Conservation (phyloP, 2,113 vertebrate species). For the Peromyscus californicus region DNA sequence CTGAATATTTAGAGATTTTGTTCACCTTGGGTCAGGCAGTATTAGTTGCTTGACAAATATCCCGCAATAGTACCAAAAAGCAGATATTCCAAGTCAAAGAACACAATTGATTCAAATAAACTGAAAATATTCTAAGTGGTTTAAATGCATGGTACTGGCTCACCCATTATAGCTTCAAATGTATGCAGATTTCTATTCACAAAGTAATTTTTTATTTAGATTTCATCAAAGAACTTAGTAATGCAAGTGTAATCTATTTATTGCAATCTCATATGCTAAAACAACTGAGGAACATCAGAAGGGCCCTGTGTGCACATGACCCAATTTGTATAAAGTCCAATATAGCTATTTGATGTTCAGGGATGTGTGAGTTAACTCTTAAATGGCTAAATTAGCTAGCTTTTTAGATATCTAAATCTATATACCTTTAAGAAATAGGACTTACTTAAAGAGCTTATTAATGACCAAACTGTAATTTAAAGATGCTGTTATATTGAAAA, state of each 20-base stretch:
- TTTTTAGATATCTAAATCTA: constrained; percentile 57
- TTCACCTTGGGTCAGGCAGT: constrained; percentile 70
- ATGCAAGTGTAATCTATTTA: constrained; percentile 60
- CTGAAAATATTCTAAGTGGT: constrained; percentile 62
- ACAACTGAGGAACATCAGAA: constrained; percentile 7
- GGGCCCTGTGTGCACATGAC: not conserved
- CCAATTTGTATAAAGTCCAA: not conserved
- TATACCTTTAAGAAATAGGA: constrained; percentile 31
- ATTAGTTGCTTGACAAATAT: constrained; percentile 77
- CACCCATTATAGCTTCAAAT: constrained; percentile 68
- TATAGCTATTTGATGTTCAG: constrained; percentile 18
- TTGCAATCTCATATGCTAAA: constrained; percentile 22
- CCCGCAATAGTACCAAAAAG: constrained; percentile 46
- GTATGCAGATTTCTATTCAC: constrained; percentile 66
- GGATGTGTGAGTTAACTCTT: constrained; percentile 48
- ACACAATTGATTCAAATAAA: constrained; percentile 76
- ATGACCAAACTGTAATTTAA: constrained; percentile 25
- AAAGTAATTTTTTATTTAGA: constrained; percentile 77
- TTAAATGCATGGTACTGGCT: constrained; percentile 72
- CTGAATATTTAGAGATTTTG: constrained; percentile 80
- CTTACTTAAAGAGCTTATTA: constrained; percentile 9
- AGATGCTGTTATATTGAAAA: constrained; percentile 65
- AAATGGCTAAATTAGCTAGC: constrained; percentile 33
- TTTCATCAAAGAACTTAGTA: constrained; percentile 74
- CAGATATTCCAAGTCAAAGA: constrained; percentile 56